Conservation (phyloP, 2,888 invertebrate species). For the Tineola bisselliella region DNA sequence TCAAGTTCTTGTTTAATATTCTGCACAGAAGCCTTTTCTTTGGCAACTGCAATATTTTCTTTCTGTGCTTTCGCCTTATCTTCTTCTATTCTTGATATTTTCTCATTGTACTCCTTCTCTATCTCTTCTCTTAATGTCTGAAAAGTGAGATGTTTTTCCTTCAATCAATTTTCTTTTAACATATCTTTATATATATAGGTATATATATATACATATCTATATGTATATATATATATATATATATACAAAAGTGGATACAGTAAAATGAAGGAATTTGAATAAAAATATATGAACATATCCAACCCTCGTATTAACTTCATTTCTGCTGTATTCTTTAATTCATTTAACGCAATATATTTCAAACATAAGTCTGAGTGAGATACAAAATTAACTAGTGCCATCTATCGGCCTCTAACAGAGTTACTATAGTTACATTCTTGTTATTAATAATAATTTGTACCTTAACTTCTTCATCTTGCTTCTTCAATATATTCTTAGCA, state of each 20-base stretch:
- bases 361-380: background rate
- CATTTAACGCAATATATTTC: background rate
- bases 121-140: constrained; percentile 50
- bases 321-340: too few relatives aligned
- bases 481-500: constrained; percentile 62
- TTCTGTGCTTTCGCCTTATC: constrained; percentile 42
- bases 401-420: too few relatives aligned
- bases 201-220: too few relatives aligned
- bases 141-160: constrained; percentile 11
- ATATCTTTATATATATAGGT: too few relatives aligned
- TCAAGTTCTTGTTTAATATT: constrained; percentile 51
- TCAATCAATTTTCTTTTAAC: too few relatives aligned
- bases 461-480: constrained; percentile 70
- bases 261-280: too few relatives aligned
- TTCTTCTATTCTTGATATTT: constrained; percentile 44
- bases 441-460: constrained; percentile 40
- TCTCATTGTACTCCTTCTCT: constrained; percentile 53
- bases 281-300: too few relatives aligned
- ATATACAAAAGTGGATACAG: too few relatives aligned
- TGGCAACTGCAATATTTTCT: constrained; percentile 38
- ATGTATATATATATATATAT: too few relatives aligned
- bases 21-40: constrained; percentile 47
- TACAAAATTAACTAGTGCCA: background rate
- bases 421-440: too few relatives aligned
- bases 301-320: too few relatives aligned